These are phyloP conservation scores for Desmodus rotundus DNA, from an alignment of 2,113 vertebrate species.

Conservation along the genomic window DNA sequence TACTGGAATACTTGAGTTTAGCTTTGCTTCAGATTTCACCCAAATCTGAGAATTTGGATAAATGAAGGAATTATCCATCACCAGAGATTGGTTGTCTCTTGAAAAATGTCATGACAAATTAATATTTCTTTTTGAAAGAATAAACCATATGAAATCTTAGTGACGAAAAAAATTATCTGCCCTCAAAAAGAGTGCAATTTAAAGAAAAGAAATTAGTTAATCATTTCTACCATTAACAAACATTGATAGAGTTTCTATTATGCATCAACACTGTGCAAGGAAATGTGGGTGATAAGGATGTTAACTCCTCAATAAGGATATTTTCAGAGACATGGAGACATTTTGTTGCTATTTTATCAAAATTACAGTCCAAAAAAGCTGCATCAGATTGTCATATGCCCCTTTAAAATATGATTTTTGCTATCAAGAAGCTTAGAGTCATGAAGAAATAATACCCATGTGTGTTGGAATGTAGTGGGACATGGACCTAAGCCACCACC, in stretches of 20 bases:
- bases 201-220: neutral
- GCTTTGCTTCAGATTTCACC: neutral
- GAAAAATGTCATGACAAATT: conserved; percentile 24
- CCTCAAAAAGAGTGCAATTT: neutral
- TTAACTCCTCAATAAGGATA: neutral
- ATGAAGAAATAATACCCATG: neutral
- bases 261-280: neutral
- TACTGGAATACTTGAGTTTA: neutral
- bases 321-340: neutral
- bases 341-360: neutral
- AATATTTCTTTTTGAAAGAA: conserved; percentile 8
- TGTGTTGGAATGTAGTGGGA: neutral
- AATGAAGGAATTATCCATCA: conserved; percentile 30
- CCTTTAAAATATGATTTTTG: neutral
- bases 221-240: neutral
- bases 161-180: conserved; percentile 6
- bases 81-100: conserved; percentile 18
- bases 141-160: neutral
- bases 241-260: neutral
- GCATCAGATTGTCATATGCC: neutral
- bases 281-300: neutral
- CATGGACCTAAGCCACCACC: no score
- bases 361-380: neutral
- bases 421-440: neutral
- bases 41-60: conserved; percentile 37